These are phyloP conservation scores for Mus caroli DNA, from an alignment of 2,797 vertebrate species.

Conservation along the genomic window DNA sequence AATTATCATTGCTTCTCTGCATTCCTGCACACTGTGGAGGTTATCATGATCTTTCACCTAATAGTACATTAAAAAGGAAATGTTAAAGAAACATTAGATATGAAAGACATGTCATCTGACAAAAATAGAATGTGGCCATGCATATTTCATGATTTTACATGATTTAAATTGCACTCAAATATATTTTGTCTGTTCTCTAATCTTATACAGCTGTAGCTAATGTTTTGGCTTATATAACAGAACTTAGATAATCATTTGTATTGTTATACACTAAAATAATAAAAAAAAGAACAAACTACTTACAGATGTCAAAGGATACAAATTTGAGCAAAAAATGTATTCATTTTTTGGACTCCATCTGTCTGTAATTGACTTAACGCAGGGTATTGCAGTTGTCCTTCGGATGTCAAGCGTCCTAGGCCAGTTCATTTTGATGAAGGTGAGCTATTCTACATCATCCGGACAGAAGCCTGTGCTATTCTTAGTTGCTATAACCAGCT, in stretches of 20 bases:
- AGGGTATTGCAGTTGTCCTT: conserved; percentile 62
- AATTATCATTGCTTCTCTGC: neutral
- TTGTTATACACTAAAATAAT: conserved; percentile 35
- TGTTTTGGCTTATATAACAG: conserved; percentile 24
- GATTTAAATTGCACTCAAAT: conserved; percentile 4
- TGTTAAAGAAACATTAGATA: conserved; percentile 46
- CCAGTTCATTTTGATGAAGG: conserved; percentile 81
- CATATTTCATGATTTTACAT: conserved; percentile 48
- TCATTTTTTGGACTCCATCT: neutral
- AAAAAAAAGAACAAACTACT: neutral
- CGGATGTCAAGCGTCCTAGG: conserved; percentile 32
- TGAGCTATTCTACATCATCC: conserved; percentile 81
- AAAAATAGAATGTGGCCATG: neutral
- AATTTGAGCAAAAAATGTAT: neutral
- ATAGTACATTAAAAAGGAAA: neutral
- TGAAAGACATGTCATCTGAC: neutral
- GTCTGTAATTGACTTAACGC: conserved; percentile 1
- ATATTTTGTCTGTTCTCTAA: conserved; percentile 25
- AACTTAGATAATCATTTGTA: conserved; percentile 37
- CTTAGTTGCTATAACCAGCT: conserved; percentile 83
- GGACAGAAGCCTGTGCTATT: conserved; percentile 83
- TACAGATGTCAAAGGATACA: neutral
- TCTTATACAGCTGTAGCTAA: neutral
- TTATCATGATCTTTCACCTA: neutral
- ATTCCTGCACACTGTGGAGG: neutral